phyloP scores from a whole-genome alignment of 2,113 vertebrate genomes.

The Haemorhous mexicanus region DNA sequence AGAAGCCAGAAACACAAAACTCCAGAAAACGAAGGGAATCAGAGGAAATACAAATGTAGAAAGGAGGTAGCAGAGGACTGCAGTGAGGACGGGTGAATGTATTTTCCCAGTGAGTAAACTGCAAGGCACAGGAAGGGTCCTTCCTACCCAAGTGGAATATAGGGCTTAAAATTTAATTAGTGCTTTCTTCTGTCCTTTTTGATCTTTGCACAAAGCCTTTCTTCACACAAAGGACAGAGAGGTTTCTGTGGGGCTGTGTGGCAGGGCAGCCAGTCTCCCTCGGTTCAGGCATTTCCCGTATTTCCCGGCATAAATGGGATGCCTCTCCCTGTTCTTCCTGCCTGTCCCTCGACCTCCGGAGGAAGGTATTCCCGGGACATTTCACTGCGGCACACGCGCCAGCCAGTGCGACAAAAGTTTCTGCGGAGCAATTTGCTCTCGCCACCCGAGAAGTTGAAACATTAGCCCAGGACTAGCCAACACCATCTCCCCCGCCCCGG shows the following conservation, averaged over 20 bases:
- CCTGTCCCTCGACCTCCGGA: neutral
- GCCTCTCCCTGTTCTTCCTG: neutral
- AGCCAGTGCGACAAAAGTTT: neutral
- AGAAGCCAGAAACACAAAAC: neutral
- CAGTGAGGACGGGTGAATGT: neutral
- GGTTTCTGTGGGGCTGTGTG: neutral
- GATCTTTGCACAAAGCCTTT: slow-evolving; percentile 42
- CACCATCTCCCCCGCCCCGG: rapidly evolving
- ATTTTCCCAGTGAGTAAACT: neutral
- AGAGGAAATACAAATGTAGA: neutral
- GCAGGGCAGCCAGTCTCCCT: neutral
- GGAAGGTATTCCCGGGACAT: neutral
- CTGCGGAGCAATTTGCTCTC: neutral
- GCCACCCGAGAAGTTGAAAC: neutral
- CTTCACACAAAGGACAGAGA: slow-evolving; percentile 22
- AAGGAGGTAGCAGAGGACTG: neutral
- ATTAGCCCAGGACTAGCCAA: neutral
- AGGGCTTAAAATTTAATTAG: slow-evolving; percentile 13
- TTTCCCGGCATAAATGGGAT: neutral
- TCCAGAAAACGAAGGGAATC: neutral
- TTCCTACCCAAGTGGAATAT: neutral
- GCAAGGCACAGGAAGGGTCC: neutral
- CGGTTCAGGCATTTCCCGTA: slow-evolving; percentile 2
- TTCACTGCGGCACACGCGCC: neutral
- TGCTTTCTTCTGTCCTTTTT: slow-evolving; percentile 8